phyloP scores from a whole-genome alignment of 2,888 invertebrate species.

The Mesorhabditis spiculigera region DNA sequence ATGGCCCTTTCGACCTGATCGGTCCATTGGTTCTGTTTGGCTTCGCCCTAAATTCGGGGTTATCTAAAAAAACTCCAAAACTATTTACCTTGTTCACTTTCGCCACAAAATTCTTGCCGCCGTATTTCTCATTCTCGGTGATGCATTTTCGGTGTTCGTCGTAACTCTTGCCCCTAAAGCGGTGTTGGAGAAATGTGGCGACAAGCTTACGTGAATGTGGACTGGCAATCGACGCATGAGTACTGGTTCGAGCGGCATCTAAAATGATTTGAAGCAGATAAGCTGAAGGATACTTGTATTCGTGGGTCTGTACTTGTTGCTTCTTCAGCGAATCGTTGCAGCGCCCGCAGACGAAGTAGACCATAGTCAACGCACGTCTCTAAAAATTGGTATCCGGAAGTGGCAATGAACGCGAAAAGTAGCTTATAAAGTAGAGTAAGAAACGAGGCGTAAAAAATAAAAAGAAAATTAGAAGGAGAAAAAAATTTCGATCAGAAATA shows the following conservation, averaged over 20 bases:
- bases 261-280: conserved; percentile 19
- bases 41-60: conserved; percentile 58
- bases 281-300: neutral
- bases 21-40: conserved; percentile 63
- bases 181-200: neutral
- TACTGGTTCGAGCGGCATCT: conserved; percentile 71
- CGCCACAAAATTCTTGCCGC: conserved; percentile 63
- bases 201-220: conserved; percentile 69
- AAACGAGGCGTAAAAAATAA: conserved; percentile 12
- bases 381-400: neutral
- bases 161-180: conserved; percentile 77
- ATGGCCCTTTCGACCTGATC: conserved; percentile 57
- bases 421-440: neutral
- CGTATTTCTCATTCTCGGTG: conserved; percentile 81
- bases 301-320: conserved; percentile 64
- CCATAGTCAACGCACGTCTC: conserved; percentile 69
- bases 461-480: conserved; percentile 8
- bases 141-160: conserved; percentile 79
- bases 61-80: neutral
- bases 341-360: conserved; percentile 85
- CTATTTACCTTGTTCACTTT: conserved; percentile 55
- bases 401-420: neutral
- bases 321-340: conserved; percentile 89
- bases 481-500: neutral
- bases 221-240: conserved; percentile 88